phyloP scores from a whole-genome alignment of 2,113 vertebrate species.

The Canis aureus region DNA sequence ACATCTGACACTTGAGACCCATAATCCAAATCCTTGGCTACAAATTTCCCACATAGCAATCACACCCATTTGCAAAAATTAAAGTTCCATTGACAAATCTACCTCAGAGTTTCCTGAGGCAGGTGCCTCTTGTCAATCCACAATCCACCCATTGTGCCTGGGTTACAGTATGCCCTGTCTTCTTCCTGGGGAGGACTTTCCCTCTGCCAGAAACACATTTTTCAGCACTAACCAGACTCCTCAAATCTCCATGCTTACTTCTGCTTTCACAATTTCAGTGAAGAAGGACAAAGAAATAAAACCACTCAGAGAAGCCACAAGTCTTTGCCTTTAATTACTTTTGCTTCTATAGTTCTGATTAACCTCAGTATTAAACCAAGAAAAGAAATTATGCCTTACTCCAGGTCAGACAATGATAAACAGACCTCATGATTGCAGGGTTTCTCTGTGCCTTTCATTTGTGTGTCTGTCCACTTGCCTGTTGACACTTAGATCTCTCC shows the following conservation, averaged over 20 bases:
- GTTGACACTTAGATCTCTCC: background rate
- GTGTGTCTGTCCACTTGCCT: background rate
- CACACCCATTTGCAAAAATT: background rate
- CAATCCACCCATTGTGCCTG: background rate
- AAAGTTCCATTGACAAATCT: background rate
- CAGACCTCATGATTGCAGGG: background rate
- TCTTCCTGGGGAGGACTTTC: background rate
- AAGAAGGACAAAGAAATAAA: background rate
- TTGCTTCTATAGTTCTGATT: background rate
- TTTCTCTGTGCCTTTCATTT: background rate
- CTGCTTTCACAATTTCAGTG: background rate
- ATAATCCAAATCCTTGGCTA: background rate
- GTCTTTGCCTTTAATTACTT: background rate
- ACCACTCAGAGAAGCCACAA: background rate
- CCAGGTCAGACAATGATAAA: background rate
- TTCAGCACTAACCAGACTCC: background rate
- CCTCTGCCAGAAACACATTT: background rate
- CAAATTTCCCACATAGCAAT: slow-evolving; percentile 7
- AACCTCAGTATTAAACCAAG: background rate
- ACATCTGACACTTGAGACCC: background rate
- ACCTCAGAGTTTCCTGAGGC: background rate
- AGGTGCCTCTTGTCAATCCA: background rate
- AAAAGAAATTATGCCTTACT: background rate
- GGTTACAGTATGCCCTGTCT: background rate
- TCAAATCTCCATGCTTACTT: background rate